Conservation (phyloP, 2,113 vertebrate genomes). For the Chaetodon trifascialis region DNA sequence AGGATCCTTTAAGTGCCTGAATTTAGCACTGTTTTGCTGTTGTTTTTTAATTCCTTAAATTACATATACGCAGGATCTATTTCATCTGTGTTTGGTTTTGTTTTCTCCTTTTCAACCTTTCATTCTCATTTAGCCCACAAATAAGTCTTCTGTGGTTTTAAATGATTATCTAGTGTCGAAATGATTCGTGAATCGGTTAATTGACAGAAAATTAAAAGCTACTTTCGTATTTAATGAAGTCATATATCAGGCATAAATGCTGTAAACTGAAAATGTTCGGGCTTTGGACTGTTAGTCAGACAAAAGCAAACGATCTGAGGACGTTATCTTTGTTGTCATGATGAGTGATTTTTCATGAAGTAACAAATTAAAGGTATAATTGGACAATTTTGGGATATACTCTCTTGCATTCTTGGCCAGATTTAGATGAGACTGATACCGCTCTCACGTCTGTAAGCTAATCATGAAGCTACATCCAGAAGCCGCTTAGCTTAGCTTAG, state of each 20-base stretch:
- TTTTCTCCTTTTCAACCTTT: too few relatives aligned
- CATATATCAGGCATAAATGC: background rate
- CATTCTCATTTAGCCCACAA: too few relatives aligned
- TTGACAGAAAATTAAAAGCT: background rate
- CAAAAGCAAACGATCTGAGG: background rate
- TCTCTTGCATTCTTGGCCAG: background rate
- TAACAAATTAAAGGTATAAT: background rate
- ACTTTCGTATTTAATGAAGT: background rate
- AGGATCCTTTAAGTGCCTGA: constrained; percentile 88
- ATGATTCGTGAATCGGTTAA: too few relatives aligned
- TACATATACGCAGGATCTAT: background rate
- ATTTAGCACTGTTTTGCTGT: constrained; percentile 70
- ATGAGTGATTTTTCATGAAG: background rate
- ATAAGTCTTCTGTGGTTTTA: too few relatives aligned
- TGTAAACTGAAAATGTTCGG: background rate
- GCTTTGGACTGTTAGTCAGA: background rate
- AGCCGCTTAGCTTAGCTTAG: background rate
- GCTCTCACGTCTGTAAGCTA: too few relatives aligned
- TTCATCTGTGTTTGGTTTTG: background rate
- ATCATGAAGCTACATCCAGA: background rate
- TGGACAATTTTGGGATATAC: background rate
- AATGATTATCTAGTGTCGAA: too few relatives aligned
- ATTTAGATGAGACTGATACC: background rate
- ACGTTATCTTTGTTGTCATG: background rate
- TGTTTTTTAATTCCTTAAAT: constrained; percentile 27